Evolutionary conservation across 2,888 invertebrate genomes (phyloP), one percentile per base, ranked within the genome.

Genomic region (Cyclophora punctaria): DNA sequence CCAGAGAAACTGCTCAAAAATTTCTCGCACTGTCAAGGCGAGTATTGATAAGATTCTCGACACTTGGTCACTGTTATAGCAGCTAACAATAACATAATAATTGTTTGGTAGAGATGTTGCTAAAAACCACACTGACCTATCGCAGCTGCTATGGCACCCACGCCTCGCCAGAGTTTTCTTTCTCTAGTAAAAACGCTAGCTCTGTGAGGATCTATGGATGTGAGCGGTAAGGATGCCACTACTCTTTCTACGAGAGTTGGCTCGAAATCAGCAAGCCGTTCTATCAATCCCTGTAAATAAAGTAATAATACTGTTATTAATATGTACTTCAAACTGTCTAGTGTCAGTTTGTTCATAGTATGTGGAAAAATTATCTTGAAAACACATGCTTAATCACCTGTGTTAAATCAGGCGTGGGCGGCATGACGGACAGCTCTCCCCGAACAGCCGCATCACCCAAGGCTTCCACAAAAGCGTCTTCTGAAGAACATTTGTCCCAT

Each of bases 181-280:
- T 75, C 69, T 37, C 85, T 68, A 3, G 85, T 78, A 56, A 85
- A 79, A 41, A 85, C 73, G 60, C 79, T 83, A 7, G 84, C 83
- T n/a, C 84, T 80, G 59, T 88, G 87, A 45, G 85, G 86, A 62
- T 87, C 87, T 2, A 88, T 65, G 2, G 83, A 70, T 5, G 83
- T 80, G 3, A 88, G 73, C 34, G 87, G 87, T 48, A 87, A 60
- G 3, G 86, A 79, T 6, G 82, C 83, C 50, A 94, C 90, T 57
- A 94, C 94, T 5, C 92, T 85, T 71, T 95, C 94, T 46, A 95
- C 90, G 6, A 92, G 88, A 47, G 91, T 89, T 48, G 93, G 89
- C 68, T 92, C 90, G 44, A 90, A 90, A 57, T 91, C 91, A 4
- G 90, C 88, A 58, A 93, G 90, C 50, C 92, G 91, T 69, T 94